phyloP scores from a whole-genome alignment of 2,888 invertebrate species.

The Bombylius discolor region DNA sequence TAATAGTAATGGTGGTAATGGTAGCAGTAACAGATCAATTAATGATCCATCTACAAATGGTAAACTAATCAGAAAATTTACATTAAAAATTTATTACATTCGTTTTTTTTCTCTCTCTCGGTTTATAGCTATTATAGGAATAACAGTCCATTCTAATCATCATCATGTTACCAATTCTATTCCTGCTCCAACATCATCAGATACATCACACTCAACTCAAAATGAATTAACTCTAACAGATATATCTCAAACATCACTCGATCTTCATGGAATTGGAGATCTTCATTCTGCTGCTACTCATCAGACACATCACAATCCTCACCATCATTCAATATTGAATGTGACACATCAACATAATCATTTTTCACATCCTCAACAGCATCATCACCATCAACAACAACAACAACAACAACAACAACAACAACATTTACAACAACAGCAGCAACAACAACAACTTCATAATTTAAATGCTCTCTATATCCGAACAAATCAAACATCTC shows the following conservation, averaged over 20 bases:
- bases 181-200: neutral
- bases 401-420: constrained; percentile 2
- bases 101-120: no score
- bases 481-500: neutral
- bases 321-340: neutral
- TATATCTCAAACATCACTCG: constrained; percentile 11
- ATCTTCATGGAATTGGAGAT: constrained; percentile 5
- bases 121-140: neutral
- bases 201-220: neutral
- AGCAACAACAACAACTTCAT: constrained; percentile 2
- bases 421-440: neutral
- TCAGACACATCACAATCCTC: constrained; percentile 1
- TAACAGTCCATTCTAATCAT: neutral
- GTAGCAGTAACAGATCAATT: no score
- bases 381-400: neutral
- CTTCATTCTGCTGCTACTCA: neutral
- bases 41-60: no score
- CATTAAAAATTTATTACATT: no score
- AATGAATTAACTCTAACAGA: constrained; percentile 8
- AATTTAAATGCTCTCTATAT: constrained; percentile 5
- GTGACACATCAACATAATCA: constrained; percentile 8
- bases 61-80: no score
- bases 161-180: neutral
- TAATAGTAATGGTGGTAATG: no score
- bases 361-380: neutral